Evolutionary conservation across 1,140 invertebrate species (phyloP), one percentile per base, ranked within the genome.

Genomic region (Drosophila bifasciata): DNA sequence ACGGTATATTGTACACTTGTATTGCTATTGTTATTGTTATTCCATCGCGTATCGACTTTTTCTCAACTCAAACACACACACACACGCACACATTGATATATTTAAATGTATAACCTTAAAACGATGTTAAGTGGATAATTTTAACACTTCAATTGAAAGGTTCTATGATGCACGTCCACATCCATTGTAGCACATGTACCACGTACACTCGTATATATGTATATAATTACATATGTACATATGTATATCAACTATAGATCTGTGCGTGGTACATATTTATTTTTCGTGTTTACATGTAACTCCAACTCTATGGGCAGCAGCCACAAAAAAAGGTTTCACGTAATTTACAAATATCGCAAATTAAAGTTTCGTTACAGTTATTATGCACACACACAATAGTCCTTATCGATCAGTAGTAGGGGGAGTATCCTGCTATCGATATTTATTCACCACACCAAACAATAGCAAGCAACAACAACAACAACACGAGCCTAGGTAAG

Each of bases 71-170:
- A 80, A 76, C 64, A 36, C 32, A n/a, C n/a, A n/a, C n/a, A n/a
- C n/a, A n/a, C n/a, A n/a, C n/a, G n/a, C n/a, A n/a, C n/a, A n/a
- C n/a, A n/a, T n/a, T n/a, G n/a, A n/a, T n/a, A n/a, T n/a, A 36
- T 76, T 85, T 62, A 84, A 75, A 71, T 63, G 61, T 84, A 84
- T 68, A 85, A 81, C 81, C 81, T 86, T 80, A 85, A 85, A 73
- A 74, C 64, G 81, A 81, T 85, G 81, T 85, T 85, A 85, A 85
- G 81, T 85, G 77, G 81, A 50, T 76, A 85, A 85, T 85, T 85
- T 86, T 85, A 85, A 86, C 81, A 85, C 81, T 86, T 85, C 77
- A 86, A 85, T 85, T 86, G 79, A 85, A 80, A 79, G 73, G 68
- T 85, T 85, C 66, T 76, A 69, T 79, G 72, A 66, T 61, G 76